Conservation (phyloP, 1,140 invertebrate species). For the Drosophila guanche region DNA sequence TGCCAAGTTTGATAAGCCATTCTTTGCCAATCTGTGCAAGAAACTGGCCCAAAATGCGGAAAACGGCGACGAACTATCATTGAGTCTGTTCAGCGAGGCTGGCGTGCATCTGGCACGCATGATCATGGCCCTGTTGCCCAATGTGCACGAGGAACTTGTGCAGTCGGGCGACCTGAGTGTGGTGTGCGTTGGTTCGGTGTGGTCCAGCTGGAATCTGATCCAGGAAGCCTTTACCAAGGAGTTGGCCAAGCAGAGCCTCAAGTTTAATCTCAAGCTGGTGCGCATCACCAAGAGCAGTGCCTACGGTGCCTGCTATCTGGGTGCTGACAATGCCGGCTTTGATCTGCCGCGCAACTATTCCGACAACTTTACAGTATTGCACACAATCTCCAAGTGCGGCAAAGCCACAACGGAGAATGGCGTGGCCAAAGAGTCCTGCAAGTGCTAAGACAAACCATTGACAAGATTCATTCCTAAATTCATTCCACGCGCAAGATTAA, state of each 20-base stretch:
- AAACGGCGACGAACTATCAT: slow-evolving; percentile 89
- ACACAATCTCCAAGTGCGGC: slow-evolving; percentile 58
- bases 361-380: slow-evolving; percentile 84
- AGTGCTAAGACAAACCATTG: slow-evolving; percentile 8
- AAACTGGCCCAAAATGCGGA: slow-evolving; percentile 89
- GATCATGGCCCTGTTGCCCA: slow-evolving; percentile 88
- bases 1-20: slow-evolving; percentile 92
- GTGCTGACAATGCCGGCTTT: slow-evolving; percentile 86
- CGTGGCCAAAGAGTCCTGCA: neutral
- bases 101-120: slow-evolving; percentile 90
- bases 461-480: slow-evolving; percentile 16
- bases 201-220: slow-evolving; percentile 95
- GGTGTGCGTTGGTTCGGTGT: slow-evolving; percentile 97
- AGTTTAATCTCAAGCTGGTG: slow-evolving; percentile 87
- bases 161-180: slow-evolving; percentile 89
- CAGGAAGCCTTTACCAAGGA: slow-evolving; percentile 88
- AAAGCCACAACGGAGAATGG: slow-evolving; percentile 34
- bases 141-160: slow-evolving; percentile 87
- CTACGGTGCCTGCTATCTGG: slow-evolving; percentile 90
- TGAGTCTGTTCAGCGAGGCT: slow-evolving; percentile 90
- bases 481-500: slow-evolving; percentile 4
- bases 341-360: slow-evolving; percentile 84
- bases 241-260: slow-evolving; percentile 84
- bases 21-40: slow-evolving; percentile 91
- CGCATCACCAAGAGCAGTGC: slow-evolving; percentile 87